Percentiles rank a stretch among this genome's conserved stretches.
phyloP scores from a whole-genome alignment of 2,113 vertebrate genomes.

The Tor tambroides region DNA sequence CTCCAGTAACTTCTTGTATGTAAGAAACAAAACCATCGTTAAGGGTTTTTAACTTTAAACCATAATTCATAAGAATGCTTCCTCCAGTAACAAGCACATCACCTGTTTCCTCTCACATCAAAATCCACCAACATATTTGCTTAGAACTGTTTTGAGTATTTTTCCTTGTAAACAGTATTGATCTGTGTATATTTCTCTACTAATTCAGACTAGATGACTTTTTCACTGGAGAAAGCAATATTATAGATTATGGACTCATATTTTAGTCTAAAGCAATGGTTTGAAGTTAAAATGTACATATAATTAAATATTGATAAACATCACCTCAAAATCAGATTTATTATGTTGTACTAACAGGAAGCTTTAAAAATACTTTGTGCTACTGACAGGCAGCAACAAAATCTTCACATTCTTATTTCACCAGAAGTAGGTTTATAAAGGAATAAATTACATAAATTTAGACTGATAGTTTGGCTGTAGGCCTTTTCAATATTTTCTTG shows the following conservation, averaged over 20 bases:
- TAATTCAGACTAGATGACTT: neutral
- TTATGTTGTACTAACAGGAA: neutral
- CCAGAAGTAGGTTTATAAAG: neutral
- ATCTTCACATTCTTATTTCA: neutral
- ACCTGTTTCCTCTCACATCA: too few species aligned
- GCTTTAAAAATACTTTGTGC: neutral
- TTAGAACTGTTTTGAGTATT: too few species aligned
- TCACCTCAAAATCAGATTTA: neutral
- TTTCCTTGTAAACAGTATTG: too few species aligned
- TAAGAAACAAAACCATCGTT: too few species aligned
- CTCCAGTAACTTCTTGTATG: too few species aligned
- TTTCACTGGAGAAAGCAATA: neutral
- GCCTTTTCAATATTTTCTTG: neutral
- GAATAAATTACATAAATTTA: neutral
- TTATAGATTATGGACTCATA: neutral
- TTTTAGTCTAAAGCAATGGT: neutral
- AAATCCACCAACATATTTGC: too few species aligned
- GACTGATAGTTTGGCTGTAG: neutral
- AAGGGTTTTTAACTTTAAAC: too few species aligned
- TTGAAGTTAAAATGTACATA: neutral
- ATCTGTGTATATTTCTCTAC: too few species aligned
- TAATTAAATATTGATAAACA: neutral
- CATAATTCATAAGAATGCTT: too few species aligned
- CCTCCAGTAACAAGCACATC: too few species aligned
- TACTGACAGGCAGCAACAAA: neutral